Percentiles rank a stretch among this genome's conserved stretches.
phyloP scores from a whole-genome alignment of 2,888 invertebrate species.

The Agapetus fuscipes region DNA sequence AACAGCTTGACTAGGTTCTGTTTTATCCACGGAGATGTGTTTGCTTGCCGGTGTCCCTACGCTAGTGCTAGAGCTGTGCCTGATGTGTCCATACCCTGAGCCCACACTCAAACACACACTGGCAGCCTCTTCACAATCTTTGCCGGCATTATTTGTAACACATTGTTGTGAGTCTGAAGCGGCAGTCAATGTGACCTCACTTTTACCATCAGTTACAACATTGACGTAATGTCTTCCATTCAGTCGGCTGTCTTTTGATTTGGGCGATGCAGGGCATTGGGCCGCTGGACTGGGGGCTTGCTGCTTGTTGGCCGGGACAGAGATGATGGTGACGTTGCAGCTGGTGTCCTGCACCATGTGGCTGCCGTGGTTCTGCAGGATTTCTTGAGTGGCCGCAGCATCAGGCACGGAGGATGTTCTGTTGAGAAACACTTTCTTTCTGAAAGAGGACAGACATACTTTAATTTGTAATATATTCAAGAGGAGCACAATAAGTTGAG shows the following conservation, averaged over 20 bases:
- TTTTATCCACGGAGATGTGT: background rate
- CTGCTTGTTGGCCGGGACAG: slow-evolving; percentile 10
- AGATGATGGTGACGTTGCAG: slow-evolving; percentile 21
- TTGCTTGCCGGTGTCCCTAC: slow-evolving; percentile 26
- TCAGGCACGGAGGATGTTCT: slow-evolving; percentile 29
- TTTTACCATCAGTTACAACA: background rate
- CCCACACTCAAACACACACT: slow-evolving; percentile 29
- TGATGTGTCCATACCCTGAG: slow-evolving; percentile 37
- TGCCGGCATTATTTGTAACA: background rate
- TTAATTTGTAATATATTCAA: no score
- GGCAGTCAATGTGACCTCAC: background rate
- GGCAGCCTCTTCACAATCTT: slow-evolving; percentile 13
- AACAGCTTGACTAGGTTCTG: background rate
- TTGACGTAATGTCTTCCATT: background rate
- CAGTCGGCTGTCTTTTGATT: background rate
- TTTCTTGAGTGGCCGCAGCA: slow-evolving; percentile 12
- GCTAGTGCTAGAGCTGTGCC: slow-evolving; percentile 38
- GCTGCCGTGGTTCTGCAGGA: slow-evolving; percentile 12
- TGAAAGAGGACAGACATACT: no score
- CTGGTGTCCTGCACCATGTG: slow-evolving; percentile 6
- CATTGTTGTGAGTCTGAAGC: background rate
- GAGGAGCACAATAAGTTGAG: slow-evolving; percentile 7
- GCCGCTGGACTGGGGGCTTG: slow-evolving; percentile 11
- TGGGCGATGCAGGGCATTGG: background rate
- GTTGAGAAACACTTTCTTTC: slow-evolving; percentile 17